Percentiles rank a stretch among this genome's conserved stretches.
phyloP scores from a whole-genome alignment of 2,888 invertebrate species.

The Alloplasta piceator region DNA sequence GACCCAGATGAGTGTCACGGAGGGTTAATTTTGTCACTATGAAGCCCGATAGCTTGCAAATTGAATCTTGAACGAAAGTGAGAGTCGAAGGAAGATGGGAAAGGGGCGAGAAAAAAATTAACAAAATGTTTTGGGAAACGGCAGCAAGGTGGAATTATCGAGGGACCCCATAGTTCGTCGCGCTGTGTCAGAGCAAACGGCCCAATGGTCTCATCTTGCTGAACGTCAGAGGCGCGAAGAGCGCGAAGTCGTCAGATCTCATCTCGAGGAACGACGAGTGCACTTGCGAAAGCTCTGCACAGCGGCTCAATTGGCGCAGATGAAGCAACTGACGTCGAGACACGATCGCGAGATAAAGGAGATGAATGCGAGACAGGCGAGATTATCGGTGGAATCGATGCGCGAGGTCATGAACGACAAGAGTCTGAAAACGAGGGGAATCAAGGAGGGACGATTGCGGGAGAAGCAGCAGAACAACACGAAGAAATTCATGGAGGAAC shows the following conservation, averaged over 20 bases:
- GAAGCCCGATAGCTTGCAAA: constrained; percentile 12
- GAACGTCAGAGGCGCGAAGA: constrained; percentile 92
- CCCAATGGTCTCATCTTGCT: constrained; percentile 97
- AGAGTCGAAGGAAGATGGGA: background rate
- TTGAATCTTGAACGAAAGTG: background rate
- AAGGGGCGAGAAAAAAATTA: constrained; percentile 38
- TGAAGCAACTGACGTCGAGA: constrained; percentile 94
- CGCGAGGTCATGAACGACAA: constrained; percentile 98
- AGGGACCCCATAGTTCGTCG: constrained; percentile 91
- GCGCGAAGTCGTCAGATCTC: constrained; percentile 91
- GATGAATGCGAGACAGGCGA: constrained; percentile 96
- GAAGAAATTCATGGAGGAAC: constrained; percentile 98
- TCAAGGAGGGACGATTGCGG: constrained; percentile 95
- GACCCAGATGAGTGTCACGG: too few species aligned
- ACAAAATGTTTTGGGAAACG: constrained; percentile 47
- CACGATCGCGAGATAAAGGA: constrained; percentile 98
- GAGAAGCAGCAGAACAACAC: constrained; percentile 99
- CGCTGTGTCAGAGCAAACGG: constrained; percentile 95
- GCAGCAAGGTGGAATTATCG: constrained; percentile 91
- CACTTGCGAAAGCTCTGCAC: constrained; percentile 91
- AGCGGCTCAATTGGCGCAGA: constrained; percentile 91
- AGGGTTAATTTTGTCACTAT: too few species aligned
- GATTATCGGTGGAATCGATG: constrained; percentile 98
- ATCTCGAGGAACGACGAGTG: constrained; percentile 92
- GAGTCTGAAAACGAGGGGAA: constrained; percentile 97